phyloP scores from a whole-genome alignment of 2,888 invertebrate genomes.

The Gastrophysa polygoni region DNA sequence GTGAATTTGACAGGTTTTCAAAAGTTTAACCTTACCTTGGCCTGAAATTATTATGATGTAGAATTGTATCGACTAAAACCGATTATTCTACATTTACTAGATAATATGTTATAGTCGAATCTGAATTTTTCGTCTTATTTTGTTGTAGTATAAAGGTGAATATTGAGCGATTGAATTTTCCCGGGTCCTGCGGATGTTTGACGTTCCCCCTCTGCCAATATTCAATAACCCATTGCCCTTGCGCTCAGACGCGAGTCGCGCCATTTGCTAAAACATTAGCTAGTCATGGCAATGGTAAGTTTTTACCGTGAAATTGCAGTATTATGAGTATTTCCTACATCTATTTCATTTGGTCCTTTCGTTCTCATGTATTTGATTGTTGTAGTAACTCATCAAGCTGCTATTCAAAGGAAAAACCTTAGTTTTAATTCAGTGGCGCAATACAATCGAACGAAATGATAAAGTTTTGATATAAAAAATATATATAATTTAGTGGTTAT shows the following conservation, averaged over 20 bases:
- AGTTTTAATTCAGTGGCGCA: not conserved
- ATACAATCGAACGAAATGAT: slow-evolving; percentile 17
- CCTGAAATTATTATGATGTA: not conserved
- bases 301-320: slow-evolving; percentile 33
- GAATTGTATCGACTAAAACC: not conserved
- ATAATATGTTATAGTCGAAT: not conserved
- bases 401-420: not conserved
- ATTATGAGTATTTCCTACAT: slow-evolving; percentile 7
- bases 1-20: too few species aligned
- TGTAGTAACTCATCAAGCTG: not conserved
- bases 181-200: slow-evolving; percentile 50
- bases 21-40: too few species aligned
- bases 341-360: not conserved
- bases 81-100: not conserved
- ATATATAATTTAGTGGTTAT: not conserved
- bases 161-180: slow-evolving; percentile 31
- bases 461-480: slow-evolving; percentile 19
- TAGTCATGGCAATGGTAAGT: slow-evolving; percentile 60
- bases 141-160: slow-evolving; percentile 17
- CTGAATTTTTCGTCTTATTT: slow-evolving; percentile 9
- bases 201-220: slow-evolving; percentile 42
- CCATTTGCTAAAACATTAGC: slow-evolving; percentile 59
- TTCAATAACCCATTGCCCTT: slow-evolving; percentile 53
- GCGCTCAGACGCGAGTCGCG: slow-evolving; percentile 57
- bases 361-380: not conserved